Evolutionary conservation across 2,113 vertebrate genomes (phyloP).

Genomic region (Lipotes vexillifer): DNA sequence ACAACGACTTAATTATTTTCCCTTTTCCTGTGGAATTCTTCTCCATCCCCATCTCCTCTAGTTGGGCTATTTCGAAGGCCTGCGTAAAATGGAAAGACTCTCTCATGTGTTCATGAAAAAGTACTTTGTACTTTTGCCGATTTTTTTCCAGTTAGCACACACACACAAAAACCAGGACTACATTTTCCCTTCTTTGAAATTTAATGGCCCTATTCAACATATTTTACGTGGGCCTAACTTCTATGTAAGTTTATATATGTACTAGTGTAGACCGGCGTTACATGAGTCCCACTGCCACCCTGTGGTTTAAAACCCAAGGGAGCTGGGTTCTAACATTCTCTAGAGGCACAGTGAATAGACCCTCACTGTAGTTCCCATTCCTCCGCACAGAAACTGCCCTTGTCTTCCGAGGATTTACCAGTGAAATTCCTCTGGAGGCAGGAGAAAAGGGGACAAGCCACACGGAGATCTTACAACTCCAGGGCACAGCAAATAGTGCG

Average conservation of each 20-base stretch:
- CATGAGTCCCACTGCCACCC: neutral
- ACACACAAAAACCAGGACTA: conserved; percentile 17
- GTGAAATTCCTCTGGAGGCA: conserved; percentile 24
- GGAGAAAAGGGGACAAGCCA: conserved; percentile 11
- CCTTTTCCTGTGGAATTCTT: conserved; percentile 1
- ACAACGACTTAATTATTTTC: neutral
- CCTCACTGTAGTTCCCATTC: conserved; percentile 22
- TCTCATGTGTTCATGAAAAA: conserved; percentile 12
- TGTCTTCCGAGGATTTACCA: conserved; percentile 12
- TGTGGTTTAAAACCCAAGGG: neutral
- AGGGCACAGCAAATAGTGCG: conserved; percentile 32
- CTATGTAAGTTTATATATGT: neutral
- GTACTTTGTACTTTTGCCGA: neutral
- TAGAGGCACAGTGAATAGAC: conserved; percentile 5
- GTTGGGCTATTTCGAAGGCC: neutral
- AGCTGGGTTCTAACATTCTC: neutral
- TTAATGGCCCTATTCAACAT: conserved; percentile 16
- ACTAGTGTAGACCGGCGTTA: neutral
- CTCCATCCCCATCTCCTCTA: neutral
- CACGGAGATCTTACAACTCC: conserved; percentile 1
- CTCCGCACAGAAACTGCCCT: conserved; percentile 38
- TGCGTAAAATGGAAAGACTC: neutral
- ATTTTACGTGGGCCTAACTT: neutral
- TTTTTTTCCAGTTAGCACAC: conserved; percentile 1
- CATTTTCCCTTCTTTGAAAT: neutral